Base-by-base conservation (phyloP, 2,797 vertebrate species). In the Zenarchopterus dispar region DNA sequence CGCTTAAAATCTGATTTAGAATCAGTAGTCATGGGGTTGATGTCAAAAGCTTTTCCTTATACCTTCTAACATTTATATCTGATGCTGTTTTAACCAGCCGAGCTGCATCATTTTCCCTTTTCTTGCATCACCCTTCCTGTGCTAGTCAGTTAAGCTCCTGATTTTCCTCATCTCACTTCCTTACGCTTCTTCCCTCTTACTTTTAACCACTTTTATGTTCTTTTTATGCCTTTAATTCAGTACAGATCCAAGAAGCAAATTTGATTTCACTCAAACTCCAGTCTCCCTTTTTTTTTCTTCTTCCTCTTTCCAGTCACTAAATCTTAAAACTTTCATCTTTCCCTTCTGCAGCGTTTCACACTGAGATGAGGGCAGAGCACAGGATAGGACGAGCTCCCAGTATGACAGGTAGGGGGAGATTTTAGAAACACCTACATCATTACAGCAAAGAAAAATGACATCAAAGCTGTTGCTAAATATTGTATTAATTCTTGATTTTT, bases 361-460 rank as follows among this genome's bases (percentile, higher is more conserved):
- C 92, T 63, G 93, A 93, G 70, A 91, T 92, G 88, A 91, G 90
- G 77, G 91, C 92, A 51, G 93, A 94, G 67, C 89, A 94, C 33
- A 88, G 93, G 88, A 92, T 90, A 81, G 93, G 93, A 74, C 89
- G 94, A 56, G 89, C 92, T 50, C 81, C 91, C 18, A 91, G 89
- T 71, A 92, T 92, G 93, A 91, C 93, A 89, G 94, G 93, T 94
- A 91, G 61, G 54, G 28, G 26, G 3, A 42, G 39, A 10, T 31
- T 13, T 51, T 19, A 52, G 11, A 13, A 8, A 39, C 36, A 4
- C 31, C 31, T 57, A 1, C 63, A 16, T 16, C 31, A 47, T 2
- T n/a, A 3, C 24, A 2, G 3, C 4, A 41, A 9, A 24, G 33
- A 16, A 31, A 31, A 26, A 33, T 15, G 9, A 45, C 33, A 3